Evolutionary conservation across 1,140 invertebrate genomes (phyloP), one percentile per base, ranked within the genome.

Genomic region (Drosophila pruinosa): DNA sequence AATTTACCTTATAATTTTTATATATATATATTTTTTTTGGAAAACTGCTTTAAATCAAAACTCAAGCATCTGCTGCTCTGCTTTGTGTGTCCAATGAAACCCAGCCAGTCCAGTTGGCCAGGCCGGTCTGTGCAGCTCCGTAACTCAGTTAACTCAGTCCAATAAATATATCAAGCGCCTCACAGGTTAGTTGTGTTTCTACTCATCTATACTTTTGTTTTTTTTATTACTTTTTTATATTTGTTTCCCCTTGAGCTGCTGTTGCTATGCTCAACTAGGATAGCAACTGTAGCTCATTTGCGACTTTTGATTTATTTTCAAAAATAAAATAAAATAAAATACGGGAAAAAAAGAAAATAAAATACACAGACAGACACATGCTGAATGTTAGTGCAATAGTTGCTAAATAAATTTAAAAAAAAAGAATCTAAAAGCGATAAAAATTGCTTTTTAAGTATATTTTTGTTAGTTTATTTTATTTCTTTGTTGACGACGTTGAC

Each of bases 161-260:
- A 67, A 72, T 64, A 75, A 58, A 71, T 72, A 78, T 73, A 58
- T 64, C 82, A 90, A 82, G 88, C 82, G 82, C 88, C 76, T 72
- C 79, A 82, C 88, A 89, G 88, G 88, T 89, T 89, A 89, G 88
- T 89, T 89, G 81, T 89, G 82, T 88, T 88, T 88, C 75, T 83
- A 88, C 81, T 86, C 82, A 61, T 65, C 52, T 85, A 86, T 75
- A 71, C 77, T 73, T 77, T 80, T 82, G 47, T 77, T 73, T 68
- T 73, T 68, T 75, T 79, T 70, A 72, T 74, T 78, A 74, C 53
- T 45, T 52, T 69, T 38, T 52, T 78, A 75, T 78, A 38, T 64
- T 70, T 56, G 36, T 45, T 34, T 53, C 39, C 56, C 12, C 43
- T 15, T 56, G 28, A 74, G 54, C 47, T 71, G 74, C 71, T 71